A percentile compares a stretch with the other conserved stretches of the same genome.
Evolutionary conservation across 2,888 invertebrate genomes (phyloP).

Genomic region (Catonia carolina): DNA sequence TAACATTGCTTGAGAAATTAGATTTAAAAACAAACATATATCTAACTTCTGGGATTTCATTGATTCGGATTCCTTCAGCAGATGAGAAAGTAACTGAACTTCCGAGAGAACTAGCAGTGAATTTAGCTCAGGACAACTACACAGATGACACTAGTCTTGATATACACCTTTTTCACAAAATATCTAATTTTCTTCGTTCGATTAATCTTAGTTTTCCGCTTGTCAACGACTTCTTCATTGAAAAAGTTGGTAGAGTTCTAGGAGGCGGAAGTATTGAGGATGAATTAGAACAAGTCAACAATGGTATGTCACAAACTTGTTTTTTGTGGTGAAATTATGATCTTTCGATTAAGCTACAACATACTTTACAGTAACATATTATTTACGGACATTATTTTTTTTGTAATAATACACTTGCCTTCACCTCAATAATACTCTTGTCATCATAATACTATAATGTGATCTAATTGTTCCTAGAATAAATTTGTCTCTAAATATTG

Average conservation of each 20-base stretch:
- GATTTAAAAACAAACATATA: conserved; percentile 33
- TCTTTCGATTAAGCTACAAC: too few species aligned
- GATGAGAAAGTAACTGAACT: not conserved
- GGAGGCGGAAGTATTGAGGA: not conserved
- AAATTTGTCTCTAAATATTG: too few species aligned
- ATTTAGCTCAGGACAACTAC: not conserved
- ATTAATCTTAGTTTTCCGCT: conserved; percentile 1
- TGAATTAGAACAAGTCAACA: not conserved
- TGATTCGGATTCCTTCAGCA: not conserved
- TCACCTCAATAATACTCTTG: too few species aligned
- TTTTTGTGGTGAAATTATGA: too few species aligned
- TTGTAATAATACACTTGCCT: too few species aligned
- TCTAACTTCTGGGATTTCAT: not conserved
- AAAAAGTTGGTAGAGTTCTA: not conserved
- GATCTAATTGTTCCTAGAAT: too few species aligned
- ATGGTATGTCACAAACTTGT: not conserved
- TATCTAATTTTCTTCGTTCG: not conserved
- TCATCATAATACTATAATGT: too few species aligned
- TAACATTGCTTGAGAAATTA: conserved; percentile 66
- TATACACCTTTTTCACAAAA: not conserved
- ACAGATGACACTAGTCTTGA: not conserved
- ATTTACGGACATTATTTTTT: too few species aligned
- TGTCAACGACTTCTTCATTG: not conserved
- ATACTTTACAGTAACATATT: too few species aligned
- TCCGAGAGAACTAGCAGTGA: not conserved